Base-by-base conservation (phyloP, 2,113 vertebrate genomes). In the Heterotilapia buettikoferi region DNA sequence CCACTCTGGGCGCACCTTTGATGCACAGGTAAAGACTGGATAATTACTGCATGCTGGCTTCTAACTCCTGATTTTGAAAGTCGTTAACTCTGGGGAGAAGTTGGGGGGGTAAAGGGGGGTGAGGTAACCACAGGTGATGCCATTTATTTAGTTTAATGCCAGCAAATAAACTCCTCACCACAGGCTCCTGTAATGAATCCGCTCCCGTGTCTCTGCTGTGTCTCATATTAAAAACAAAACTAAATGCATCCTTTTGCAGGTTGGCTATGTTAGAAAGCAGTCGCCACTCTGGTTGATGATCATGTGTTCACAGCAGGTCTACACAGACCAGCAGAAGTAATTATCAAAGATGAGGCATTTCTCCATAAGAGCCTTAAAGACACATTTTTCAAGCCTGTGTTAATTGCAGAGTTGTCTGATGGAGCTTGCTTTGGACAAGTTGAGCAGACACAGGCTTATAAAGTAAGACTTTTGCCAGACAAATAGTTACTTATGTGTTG, bases 1-100 rank as follows among this genome's bases (percentile, higher is more conserved):
- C 97, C 99, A 99, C 97, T 98, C 98, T 45, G 98, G 99, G 54
- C 98, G 99, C 89, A 99, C 98, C 0, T 99, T 99, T 88, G 99
- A 99, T 90, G 99, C 99, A 87, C 99, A 99, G 98, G 99, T 99
- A 36, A 89, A 24, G 10, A 57, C 36, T 36, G 24, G 16, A 68
- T 1, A 36, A 56, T 26, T 40, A 6, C 68, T 31, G n/a, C 57
- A 11, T 40, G 52, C 43, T 19, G 36, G 18, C 21, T 36, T 59
- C 13, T 9, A n/a, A 45, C 78, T 14, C 21, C 14, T 2, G 54
- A 78, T 38, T 78, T 33, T 12, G 43, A 76, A 0, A 1, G 43
- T 83, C 16, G 24, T 31, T 68, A 50, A 50, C 2, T 66, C 14
- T 18, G 10, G n/a, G 12, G 19, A 36, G 52, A 83, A 40, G 16